phyloP scores from a whole-genome alignment of 2,888 invertebrate species.

The Orthosia gothica region DNA sequence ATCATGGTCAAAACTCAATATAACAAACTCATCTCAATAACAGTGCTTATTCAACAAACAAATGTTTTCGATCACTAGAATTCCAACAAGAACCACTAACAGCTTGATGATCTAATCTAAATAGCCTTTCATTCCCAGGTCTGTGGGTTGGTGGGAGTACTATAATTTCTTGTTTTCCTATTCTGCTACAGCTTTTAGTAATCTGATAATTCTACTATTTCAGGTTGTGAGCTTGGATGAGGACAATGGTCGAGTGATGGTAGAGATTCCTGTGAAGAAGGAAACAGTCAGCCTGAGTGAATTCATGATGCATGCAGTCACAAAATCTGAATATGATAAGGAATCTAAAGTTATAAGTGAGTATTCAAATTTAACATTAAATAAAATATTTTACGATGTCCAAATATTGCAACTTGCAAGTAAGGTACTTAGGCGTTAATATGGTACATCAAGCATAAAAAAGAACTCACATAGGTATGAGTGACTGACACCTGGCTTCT shows the following conservation, averaged over 20 bases:
- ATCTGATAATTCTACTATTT: slow-evolving; percentile 12
- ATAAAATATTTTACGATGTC: neutral
- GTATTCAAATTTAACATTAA: slow-evolving; percentile 68
- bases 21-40: too few species aligned
- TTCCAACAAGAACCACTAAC: too few species aligned
- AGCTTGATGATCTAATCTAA: too few species aligned
- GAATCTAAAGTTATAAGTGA: slow-evolving; percentile 97
- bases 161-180: too few species aligned
- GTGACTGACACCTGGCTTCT: too few species aligned
- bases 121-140: too few species aligned
- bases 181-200: too few species aligned
- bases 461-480: neutral
- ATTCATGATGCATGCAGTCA: slow-evolving; percentile 94
- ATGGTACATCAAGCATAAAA: neutral
- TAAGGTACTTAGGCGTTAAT: neutral
- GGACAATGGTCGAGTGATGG: slow-evolving; percentile 95
- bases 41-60: too few species aligned
- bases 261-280: slow-evolving; percentile 94
- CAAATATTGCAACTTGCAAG: slow-evolving; percentile 63
- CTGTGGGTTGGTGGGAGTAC: too few species aligned
- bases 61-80: too few species aligned
- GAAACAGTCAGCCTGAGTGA: slow-evolving; percentile 94
- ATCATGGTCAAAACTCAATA: too few species aligned
- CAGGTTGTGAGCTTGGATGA: slow-evolving; percentile 96
- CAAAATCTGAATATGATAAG: slow-evolving; percentile 95